phyloP scores from a whole-genome alignment of 2,113 vertebrate species.

The Orycteropus afer region DNA sequence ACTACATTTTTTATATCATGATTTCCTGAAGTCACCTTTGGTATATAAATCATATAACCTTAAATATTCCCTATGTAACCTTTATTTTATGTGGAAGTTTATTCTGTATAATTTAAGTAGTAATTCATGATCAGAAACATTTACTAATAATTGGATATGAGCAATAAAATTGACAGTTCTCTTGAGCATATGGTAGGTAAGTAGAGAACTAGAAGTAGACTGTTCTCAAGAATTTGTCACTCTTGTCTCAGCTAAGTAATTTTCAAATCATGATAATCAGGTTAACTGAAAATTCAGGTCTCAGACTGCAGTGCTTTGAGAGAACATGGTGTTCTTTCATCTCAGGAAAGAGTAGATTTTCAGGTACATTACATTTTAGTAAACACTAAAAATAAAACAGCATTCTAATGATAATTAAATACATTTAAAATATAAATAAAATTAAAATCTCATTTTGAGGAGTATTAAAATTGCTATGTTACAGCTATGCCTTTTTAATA shows the following conservation, averaged over 20 bases:
- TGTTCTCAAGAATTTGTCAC: neutral
- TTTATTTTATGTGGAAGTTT: slow-evolving; percentile 32
- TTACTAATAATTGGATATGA: slow-evolving; percentile 13
- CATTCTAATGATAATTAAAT: neutral
- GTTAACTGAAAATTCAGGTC: neutral
- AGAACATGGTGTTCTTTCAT: neutral
- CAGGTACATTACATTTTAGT: slow-evolving; percentile 25
- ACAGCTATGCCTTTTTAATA: neutral
- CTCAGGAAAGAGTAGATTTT: neutral
- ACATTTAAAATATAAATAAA: slow-evolving; percentile 38
- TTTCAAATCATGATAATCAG: neutral
- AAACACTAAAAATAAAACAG: neutral
- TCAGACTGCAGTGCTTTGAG: neutral
- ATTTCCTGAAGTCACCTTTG: neutral
- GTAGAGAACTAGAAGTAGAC: neutral
- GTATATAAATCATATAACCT: neutral
- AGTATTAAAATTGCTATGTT: neutral
- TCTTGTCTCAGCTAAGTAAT: neutral
- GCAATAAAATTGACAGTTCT: neutral
- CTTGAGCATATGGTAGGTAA: neutral
- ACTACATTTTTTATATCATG: neutral
- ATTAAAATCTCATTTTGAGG: slow-evolving; percentile 34
- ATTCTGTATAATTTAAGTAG: neutral
- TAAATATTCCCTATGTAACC: neutral
- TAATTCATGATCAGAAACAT: slow-evolving; percentile 6